phyloP scores from a whole-genome alignment of 2,113 vertebrate genomes.

The Thermophis baileyi region DNA sequence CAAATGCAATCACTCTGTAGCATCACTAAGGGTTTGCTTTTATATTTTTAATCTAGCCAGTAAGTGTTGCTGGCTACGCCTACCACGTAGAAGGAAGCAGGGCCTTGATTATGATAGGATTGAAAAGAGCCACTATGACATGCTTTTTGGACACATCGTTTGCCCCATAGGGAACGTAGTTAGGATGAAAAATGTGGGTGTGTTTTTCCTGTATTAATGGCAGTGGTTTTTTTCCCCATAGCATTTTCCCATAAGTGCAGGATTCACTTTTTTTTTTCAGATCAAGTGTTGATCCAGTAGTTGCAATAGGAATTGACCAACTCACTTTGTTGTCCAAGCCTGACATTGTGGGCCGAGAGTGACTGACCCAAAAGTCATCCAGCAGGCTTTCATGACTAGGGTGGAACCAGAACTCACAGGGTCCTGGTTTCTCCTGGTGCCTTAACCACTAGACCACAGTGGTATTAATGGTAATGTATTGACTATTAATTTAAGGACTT shows the following conservation, averaged over 20 bases:
- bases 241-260: too few relatives aligned
- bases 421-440: too few relatives aligned
- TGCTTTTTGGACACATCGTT: neutral
- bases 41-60: constrained; percentile 25
- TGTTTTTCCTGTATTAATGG: constrained; percentile 1
- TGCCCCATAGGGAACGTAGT: neutral
- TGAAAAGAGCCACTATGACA: neutral
- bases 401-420: too few relatives aligned
- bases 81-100: constrained; percentile 35
- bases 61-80: constrained; percentile 45
- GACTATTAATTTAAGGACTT: neutral
- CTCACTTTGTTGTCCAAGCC: too few relatives aligned
- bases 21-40: constrained; percentile 13
- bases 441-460: too few relatives aligned
- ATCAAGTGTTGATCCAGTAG: too few relatives aligned
- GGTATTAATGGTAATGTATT: neutral
- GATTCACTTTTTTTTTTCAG: too few relatives aligned
- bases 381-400: too few relatives aligned
- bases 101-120: constrained; percentile 29
- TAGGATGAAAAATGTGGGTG: neutral
- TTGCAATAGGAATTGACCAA: too few relatives aligned
- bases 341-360: too few relatives aligned
- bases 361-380: too few relatives aligned
- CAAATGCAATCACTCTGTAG: constrained; percentile 43
- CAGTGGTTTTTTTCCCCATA: neutral